Percentiles rank a stretch among this genome's conserved stretches.
These are phyloP conservation scores for Sebastes wilsoni DNA, from an alignment of 2,797 vertebrate species.

Conservation along the genomic window DNA sequence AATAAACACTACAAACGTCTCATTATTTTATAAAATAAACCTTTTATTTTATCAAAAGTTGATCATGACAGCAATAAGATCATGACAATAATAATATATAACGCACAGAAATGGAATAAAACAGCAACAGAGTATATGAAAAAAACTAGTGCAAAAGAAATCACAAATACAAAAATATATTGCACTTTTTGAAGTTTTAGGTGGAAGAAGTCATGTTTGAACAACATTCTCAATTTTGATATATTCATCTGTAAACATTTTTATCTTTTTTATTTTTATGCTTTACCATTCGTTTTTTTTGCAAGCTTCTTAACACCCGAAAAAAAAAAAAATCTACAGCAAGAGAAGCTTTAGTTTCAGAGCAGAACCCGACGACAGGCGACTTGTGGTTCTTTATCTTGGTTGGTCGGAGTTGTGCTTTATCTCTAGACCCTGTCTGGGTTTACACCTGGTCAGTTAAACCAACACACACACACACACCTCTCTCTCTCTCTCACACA, in stretches of 20 bases:
- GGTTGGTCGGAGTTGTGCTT: constrained; percentile 64
- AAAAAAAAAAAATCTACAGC: constrained; percentile 30
- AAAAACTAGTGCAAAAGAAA: constrained; percentile 73
- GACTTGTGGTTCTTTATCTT: constrained; percentile 40
- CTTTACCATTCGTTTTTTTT: constrained; percentile 6
- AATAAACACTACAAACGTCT: not conserved
- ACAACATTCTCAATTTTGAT: constrained; percentile 65
- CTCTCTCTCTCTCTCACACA: not conserved
- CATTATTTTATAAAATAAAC: constrained; percentile 71
- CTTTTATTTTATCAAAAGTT: constrained; percentile 76
- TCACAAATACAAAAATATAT: constrained; percentile 78
- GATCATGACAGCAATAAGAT: constrained; percentile 65
- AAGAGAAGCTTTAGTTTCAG: constrained; percentile 34
- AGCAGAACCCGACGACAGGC: constrained; percentile 46
- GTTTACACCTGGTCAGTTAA: constrained; percentile 27
- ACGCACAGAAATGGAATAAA: constrained; percentile 73
- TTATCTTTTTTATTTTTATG: constrained; percentile 34
- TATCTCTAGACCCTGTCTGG: constrained; percentile 33
- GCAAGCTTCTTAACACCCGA: constrained; percentile 18
- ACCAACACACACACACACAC: not conserved
- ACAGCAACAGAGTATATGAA: constrained; percentile 63
- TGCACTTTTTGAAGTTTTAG: constrained; percentile 68
- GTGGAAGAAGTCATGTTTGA: constrained; percentile 67
- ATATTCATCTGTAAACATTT: constrained; percentile 73
- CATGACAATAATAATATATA: constrained; percentile 62